These are phyloP conservation scores for Tenualosa ilisha DNA, from an alignment of 2,797 vertebrate species.

Conservation along the genomic window DNA sequence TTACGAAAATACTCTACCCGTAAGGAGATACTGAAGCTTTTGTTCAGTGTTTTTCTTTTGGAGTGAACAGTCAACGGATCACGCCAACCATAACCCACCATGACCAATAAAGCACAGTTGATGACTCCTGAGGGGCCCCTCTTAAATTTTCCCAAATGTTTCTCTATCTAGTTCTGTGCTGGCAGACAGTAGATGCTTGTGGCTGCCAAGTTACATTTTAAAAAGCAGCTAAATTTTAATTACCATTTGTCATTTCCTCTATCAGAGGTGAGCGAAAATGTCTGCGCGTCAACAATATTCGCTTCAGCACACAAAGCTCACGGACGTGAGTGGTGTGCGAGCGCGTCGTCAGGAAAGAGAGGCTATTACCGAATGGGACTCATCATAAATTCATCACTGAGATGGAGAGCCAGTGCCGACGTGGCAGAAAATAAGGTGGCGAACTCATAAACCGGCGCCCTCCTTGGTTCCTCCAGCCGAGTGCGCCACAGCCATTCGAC, in stretches of 20 bases:
- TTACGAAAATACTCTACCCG: not conserved
- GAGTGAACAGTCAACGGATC: not conserved
- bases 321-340: not conserved
- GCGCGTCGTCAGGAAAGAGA: not conserved
- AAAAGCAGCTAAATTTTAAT: conserved; percentile 21
- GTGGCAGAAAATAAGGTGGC: conserved; percentile 7
- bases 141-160: not conserved
- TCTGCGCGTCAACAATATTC: conserved; percentile 9
- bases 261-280: not conserved
- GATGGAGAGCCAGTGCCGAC: conserved; percentile 1
- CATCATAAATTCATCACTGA: not conserved
- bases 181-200: not conserved
- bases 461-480: not conserved
- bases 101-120: not conserved
- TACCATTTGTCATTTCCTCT: not conserved
- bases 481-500: not conserved
- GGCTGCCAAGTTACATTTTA: not conserved
- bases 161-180: not conserved
- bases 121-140: not conserved
- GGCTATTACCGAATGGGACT: conserved; percentile 4
- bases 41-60: not conserved
- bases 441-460: not conserved
- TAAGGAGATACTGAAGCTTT: not conserved
- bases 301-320: conserved; percentile 12
- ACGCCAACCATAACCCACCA: not conserved